phyloP scores from a whole-genome alignment of 2,113 vertebrate genomes.

The Perca flavescens region DNA sequence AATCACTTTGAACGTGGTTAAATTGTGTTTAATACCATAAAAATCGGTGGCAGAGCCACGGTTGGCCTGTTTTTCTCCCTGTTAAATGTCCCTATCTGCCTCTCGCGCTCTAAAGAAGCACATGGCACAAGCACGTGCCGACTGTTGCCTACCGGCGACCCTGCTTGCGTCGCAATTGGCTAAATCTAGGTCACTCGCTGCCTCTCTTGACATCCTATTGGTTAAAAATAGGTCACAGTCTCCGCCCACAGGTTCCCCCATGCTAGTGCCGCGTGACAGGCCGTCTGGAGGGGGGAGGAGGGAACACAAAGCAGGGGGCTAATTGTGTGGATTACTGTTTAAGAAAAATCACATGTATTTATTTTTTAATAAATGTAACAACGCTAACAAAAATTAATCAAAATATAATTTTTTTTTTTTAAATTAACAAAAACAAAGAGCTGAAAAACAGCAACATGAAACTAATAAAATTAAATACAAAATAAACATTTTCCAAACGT shows the following conservation, averaged over 20 bases:
- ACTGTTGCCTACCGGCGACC: conserved; percentile 75
- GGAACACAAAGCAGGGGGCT: not conserved
- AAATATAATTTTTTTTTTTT: no score
- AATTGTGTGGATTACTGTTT: conserved; percentile 35
- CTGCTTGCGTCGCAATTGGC: conserved; percentile 77
- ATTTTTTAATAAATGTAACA: not conserved
- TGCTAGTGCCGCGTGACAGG: conserved; percentile 84
- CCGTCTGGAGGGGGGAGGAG: not conserved
- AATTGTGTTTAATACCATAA: not conserved
- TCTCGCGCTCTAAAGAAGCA: conserved; percentile 71
- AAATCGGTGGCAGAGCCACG: not conserved
- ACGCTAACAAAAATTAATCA: no score
- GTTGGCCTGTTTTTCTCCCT: conserved; percentile 13
- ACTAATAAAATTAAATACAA: not conserved
- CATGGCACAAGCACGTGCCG: conserved; percentile 83
- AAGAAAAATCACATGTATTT: not conserved
- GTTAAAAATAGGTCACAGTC: conserved; percentile 83
- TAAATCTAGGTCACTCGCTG: conserved; percentile 83
- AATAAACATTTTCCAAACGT: no score
- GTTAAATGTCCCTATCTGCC: conserved; percentile 45
- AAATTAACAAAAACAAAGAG: not conserved
- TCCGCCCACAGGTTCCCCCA: conserved; percentile 82
- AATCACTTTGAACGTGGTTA: rapidly evolving
- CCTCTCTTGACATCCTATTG: conserved; percentile 70
- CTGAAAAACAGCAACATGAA: no score